Evolutionary conservation across 2,797 vertebrate species (phyloP).

Genomic region (Liparis tanakae): DNA sequence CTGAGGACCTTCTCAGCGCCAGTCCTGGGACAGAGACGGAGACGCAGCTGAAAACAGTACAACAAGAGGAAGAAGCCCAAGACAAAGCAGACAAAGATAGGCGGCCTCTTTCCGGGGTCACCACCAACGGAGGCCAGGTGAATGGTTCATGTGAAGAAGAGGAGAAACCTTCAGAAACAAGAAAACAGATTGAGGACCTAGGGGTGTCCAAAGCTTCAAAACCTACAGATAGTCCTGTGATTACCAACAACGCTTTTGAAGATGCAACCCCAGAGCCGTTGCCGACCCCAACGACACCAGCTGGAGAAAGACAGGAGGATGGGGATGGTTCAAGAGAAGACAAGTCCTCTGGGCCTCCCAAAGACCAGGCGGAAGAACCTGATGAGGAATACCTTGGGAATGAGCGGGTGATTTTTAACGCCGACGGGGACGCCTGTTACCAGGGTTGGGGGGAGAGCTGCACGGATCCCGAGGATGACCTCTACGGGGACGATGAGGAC

Average conservation of each 20-base stretch:
- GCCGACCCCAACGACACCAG: slow-evolving; percentile 23
- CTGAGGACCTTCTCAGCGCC: slow-evolving; percentile 82
- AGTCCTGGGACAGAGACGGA: slow-evolving; percentile 69
- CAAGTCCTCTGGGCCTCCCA: slow-evolving; percentile 50
- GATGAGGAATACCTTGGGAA: slow-evolving; percentile 88
- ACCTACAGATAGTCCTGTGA: slow-evolving; percentile 55
- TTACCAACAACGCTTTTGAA: slow-evolving; percentile 51
- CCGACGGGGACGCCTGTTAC: slow-evolving; percentile 86
- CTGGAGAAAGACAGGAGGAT: slow-evolving; percentile 57
- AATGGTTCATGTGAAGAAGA: slow-evolving; percentile 78
- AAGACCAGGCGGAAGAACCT: slow-evolving; percentile 78
- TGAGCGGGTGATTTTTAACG: slow-evolving; percentile 90
- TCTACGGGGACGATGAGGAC: slow-evolving; percentile 91
- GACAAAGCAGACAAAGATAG: slow-evolving; percentile 62
- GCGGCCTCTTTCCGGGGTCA: slow-evolving; percentile 33
- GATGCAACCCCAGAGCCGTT: slow-evolving; percentile 50
- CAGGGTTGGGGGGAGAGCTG: slow-evolving; percentile 95
- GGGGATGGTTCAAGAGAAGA: slow-evolving; percentile 53
- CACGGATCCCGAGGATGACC: slow-evolving; percentile 92
- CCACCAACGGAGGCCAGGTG: slow-evolving; percentile 61
- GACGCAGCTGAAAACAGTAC: slow-evolving; percentile 45
- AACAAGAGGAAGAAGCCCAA: slow-evolving; percentile 51
- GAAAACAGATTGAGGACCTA: slow-evolving; percentile 50
- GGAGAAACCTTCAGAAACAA: slow-evolving; percentile 57
- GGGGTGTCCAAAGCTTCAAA: slow-evolving; percentile 56